Percentiles rank a stretch among this genome's conserved stretches.
These are phyloP conservation scores for Drosophila sp. DNA, from an alignment of 1,140 invertebrate species.

Conservation along the genomic window DNA sequence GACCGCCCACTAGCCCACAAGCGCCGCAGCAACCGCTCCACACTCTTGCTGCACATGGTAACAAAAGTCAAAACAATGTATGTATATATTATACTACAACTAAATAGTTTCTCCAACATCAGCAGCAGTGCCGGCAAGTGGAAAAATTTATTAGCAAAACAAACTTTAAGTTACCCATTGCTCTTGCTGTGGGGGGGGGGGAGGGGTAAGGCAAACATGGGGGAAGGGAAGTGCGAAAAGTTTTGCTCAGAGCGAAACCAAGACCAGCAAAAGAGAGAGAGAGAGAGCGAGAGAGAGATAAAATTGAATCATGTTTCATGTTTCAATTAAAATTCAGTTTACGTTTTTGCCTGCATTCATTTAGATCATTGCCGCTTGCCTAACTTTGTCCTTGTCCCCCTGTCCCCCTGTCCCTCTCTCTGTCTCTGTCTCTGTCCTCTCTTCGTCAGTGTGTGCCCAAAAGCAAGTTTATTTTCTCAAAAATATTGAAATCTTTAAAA, in stretches of 20 bases:
- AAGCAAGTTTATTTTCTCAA: not conserved
- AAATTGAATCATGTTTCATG: constrained; percentile 54
- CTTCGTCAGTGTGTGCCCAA: not conserved
- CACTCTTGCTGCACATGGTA: constrained; percentile 23
- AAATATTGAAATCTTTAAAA: not conserved
- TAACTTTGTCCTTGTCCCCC: constrained; percentile 17
- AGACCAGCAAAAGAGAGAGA: not conserved
- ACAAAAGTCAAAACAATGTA: constrained; percentile 46
- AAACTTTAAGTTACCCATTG: constrained; percentile 33
- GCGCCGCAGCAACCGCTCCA: constrained; percentile 11
- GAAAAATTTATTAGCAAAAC: constrained; percentile 47
- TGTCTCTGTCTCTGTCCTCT: not conserved
- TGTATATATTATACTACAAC: constrained; percentile 53
- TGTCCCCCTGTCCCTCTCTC: not conserved
- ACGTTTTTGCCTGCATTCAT: constrained; percentile 45
- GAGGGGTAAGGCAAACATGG: not conserved
- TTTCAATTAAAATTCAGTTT: constrained; percentile 61
- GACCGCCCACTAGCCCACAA: not conserved
- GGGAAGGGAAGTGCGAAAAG: constrained; percentile 18
- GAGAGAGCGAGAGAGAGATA: not conserved
- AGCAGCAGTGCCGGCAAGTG: constrained; percentile 27
- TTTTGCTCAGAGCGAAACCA: constrained; percentile 6
- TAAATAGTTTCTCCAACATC: constrained; percentile 36
- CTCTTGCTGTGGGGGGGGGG: not conserved
- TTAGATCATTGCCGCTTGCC: constrained; percentile 50